Evolutionary conservation across 2,888 invertebrate genomes (phyloP).

Genomic region (Tholera decimalis): DNA sequence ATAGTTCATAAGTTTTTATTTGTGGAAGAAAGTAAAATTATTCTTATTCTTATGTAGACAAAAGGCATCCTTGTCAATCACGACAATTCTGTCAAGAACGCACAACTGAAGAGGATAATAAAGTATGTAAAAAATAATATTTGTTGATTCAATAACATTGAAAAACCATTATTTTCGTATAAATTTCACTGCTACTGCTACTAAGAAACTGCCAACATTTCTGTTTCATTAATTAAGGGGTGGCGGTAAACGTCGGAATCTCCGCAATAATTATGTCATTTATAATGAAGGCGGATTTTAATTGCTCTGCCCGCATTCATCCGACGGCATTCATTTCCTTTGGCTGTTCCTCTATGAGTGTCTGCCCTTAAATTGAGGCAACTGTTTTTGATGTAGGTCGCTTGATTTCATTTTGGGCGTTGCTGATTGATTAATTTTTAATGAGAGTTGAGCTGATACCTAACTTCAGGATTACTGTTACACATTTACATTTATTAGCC

Average conservation of each 20-base stretch:
- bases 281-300: conserved; percentile 71
- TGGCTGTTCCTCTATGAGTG: conserved; percentile 29
- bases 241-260: conserved; percentile 52
- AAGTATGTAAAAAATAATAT: too few species aligned
- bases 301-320: conserved; percentile 67
- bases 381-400: conserved; percentile 48
- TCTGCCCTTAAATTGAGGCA: conserved; percentile 31
- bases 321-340: conserved; percentile 33
- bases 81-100: too few species aligned
- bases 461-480: background rate
- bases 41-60: too few species aligned
- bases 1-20: too few species aligned
- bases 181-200: conserved; percentile 17
- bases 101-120: too few species aligned
- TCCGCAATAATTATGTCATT: conserved; percentile 73
- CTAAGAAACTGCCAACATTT: conserved; percentile 28
- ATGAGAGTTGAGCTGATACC: background rate
- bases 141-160: too few species aligned
- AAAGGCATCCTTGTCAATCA: too few species aligned
- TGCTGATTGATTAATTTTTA: background rate
- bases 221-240: conserved; percentile 63
- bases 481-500: too few species aligned
- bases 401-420: conserved; percentile 2
- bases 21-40: too few species aligned
- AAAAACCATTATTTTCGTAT: too few species aligned